These are phyloP conservation scores for Platerodrilus igneus DNA, from an alignment of 2,888 invertebrate genomes.

Conservation along the genomic window DNA sequence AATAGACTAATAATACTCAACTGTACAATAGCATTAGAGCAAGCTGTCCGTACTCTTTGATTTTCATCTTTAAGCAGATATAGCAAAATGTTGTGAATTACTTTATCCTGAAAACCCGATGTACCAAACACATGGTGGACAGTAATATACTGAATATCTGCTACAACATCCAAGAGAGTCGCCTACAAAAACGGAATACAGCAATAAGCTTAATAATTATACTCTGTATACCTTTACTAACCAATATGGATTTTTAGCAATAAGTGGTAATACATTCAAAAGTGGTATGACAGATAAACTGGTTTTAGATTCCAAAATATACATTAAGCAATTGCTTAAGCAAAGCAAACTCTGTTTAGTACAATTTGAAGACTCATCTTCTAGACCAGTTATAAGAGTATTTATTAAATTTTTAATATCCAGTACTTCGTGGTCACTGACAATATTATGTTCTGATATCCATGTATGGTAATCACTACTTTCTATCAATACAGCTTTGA, in stretches of 20 bases:
- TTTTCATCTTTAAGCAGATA: conserved; percentile 70
- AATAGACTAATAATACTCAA: conserved; percentile 42
- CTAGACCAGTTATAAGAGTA: conserved; percentile 60
- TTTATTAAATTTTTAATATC: conserved; percentile 51
- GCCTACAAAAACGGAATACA: conserved; percentile 47
- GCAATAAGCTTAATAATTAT: conserved; percentile 31
- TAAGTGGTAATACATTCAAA: conserved; percentile 58
- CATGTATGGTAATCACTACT: conserved; percentile 54
- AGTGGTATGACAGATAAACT: conserved; percentile 54
- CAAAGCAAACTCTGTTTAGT: conserved; percentile 66
- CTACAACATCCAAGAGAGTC: conserved; percentile 60
- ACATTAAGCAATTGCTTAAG: conserved; percentile 55
- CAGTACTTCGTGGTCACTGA: conserved; percentile 42
- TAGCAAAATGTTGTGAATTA: conserved; percentile 58
- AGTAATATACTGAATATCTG: conserved; percentile 56
- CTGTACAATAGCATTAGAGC: conserved; percentile 63
- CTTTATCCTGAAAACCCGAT: conserved; percentile 55
- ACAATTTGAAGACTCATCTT: conserved; percentile 71
- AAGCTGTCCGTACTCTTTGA: conserved; percentile 68
- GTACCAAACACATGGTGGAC: conserved; percentile 53
- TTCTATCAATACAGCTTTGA: conserved; percentile 56
- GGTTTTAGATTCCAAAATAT: conserved; percentile 60
- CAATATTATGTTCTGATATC: conserved; percentile 29
- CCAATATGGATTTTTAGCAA: conserved; percentile 77
- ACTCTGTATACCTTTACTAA: conserved; percentile 78